Conservation (phyloP, 92 coral and sea anemone species). For the Nematostella vectensis region DNA sequence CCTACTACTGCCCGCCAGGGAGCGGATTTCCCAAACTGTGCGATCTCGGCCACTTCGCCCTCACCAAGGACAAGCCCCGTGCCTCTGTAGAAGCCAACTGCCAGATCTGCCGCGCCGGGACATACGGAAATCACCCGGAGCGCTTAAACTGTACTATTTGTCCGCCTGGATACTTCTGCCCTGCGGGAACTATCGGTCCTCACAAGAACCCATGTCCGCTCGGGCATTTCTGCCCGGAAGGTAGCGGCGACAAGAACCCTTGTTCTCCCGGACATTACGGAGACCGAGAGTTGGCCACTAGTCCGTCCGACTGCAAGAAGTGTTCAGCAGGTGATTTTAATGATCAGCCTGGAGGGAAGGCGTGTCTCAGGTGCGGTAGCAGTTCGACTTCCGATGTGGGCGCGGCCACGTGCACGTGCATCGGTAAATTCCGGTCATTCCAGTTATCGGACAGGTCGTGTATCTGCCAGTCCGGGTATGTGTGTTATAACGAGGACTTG, state of each 20-base stretch:
- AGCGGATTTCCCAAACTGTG: constrained; percentile 45
- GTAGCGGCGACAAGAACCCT: constrained; percentile 47
- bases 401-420: constrained; percentile 62
- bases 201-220: constrained; percentile 61
- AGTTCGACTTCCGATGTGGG: constrained; percentile 71
- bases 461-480: constrained; percentile 61
- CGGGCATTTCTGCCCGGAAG: constrained; percentile 79
- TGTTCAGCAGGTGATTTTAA: constrained; percentile 65
- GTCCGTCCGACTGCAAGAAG: constrained; percentile 58
- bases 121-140: constrained; percentile 64
- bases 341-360: constrained; percentile 45
- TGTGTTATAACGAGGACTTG: constrained; percentile 63
- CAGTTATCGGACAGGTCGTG: constrained; percentile 88
- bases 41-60: constrained; percentile 66
- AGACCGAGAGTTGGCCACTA: constrained; percentile 50
- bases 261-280: constrained; percentile 88
- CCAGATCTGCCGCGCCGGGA: constrained; percentile 58
- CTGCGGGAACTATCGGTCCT: constrained; percentile 72
- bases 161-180: constrained; percentile 89
- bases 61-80: constrained; percentile 47
- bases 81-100: constrained; percentile 35
- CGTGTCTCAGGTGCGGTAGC: constrained; percentile 90
- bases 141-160: constrained; percentile 66
- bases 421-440: constrained; percentile 66
- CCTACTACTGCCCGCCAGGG: constrained; percentile 77